These are phyloP conservation scores for Dioctria linearis DNA, from an alignment of 2,888 invertebrate species.

Conservation along the genomic window DNA sequence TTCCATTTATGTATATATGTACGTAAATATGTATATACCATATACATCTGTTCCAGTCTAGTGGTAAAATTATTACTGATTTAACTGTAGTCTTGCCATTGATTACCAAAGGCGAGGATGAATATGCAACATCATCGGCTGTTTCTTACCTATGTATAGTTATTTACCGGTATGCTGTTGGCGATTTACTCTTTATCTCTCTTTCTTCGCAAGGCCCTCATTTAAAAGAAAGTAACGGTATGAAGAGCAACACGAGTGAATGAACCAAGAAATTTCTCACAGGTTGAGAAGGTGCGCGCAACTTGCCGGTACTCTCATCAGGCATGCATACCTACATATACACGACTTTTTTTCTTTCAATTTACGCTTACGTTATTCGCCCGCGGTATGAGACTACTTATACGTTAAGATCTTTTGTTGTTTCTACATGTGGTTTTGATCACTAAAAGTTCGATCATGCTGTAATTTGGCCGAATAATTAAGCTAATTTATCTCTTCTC, in stretches of 20 bases:
- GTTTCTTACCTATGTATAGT: constrained; percentile 35
- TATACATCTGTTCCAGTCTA: constrained; percentile 17
- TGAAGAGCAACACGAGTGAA: constrained; percentile 50
- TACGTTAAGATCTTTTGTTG: constrained; percentile 37
- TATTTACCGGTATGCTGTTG: constrained; percentile 37
- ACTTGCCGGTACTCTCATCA: constrained; percentile 32
- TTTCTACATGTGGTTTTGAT: constrained; percentile 28
- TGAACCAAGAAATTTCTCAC: constrained; percentile 45
- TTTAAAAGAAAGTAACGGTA: constrained; percentile 52
- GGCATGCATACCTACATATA: constrained; percentile 18
- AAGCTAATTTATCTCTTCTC: constrained; percentile 44
- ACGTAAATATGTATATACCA: too few relatives aligned
- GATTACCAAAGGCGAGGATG: constrained; percentile 37
- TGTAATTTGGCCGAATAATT: constrained; percentile 53
- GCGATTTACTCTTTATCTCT: constrained; percentile 39
- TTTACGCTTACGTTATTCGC: not conserved
- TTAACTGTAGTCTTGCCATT: constrained; percentile 42
- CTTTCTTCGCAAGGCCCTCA: constrained; percentile 42
- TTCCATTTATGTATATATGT: not conserved
- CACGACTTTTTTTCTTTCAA: not conserved
- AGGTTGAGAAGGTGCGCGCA: constrained; percentile 41
- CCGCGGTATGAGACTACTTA: constrained; percentile 3
- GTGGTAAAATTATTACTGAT: constrained; percentile 50
- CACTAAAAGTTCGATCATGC: constrained; percentile 11
- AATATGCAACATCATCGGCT: constrained; percentile 23